Evolutionary conservation across 2,113 vertebrate species (phyloP).

Genomic region (Trachemys scripta): DNA sequence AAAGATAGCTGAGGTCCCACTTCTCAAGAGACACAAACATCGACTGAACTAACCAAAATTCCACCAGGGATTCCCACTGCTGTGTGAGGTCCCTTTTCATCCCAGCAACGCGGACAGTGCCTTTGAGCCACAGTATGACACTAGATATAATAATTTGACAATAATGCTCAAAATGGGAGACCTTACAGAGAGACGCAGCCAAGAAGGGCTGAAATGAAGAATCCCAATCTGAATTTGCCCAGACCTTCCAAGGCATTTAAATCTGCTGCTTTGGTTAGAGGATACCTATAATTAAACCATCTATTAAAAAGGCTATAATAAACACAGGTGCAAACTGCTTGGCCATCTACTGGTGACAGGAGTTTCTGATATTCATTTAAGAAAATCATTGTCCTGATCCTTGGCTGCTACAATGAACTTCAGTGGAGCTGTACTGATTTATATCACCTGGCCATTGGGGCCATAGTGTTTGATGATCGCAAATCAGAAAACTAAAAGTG

Average conservation of each 20-base stretch:
- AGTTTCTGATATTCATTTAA: not conserved
- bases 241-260: not conserved
- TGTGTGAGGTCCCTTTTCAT: not conserved
- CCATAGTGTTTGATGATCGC: not conserved
- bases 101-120: rapidly evolving
- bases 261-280: not conserved
- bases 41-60: not conserved
- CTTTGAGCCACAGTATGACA: not conserved
- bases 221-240: not conserved
- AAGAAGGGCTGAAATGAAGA: not conserved
- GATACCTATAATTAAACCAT: not conserved
- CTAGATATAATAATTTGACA: not conserved
- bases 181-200: rapidly evolving
- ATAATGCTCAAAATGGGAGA: not conserved
- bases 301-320: not conserved
- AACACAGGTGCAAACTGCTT: not conserved
- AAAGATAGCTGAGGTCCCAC: not conserved
- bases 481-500: not conserved
- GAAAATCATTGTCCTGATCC: not conserved
- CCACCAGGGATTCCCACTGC: not conserved
- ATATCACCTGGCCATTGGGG: not conserved
- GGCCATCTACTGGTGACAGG: rapidly evolving
- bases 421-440: not conserved
- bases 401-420: not conserved
- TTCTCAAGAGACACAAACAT: not conserved